Base-by-base conservation (phyloP, 2,113 vertebrate species). In the Columbina picui region DNA sequence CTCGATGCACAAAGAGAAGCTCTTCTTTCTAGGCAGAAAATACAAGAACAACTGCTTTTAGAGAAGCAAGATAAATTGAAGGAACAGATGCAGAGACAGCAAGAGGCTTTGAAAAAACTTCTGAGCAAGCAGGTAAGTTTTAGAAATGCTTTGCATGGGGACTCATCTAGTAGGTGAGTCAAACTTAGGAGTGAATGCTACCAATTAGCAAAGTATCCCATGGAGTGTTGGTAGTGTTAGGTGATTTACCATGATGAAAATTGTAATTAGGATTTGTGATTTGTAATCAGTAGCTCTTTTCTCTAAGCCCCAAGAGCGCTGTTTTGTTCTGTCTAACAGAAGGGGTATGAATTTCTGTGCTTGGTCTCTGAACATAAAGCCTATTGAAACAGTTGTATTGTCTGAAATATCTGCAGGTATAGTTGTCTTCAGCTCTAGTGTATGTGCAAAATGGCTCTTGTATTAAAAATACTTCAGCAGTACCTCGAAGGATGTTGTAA, bases 81-180 rank as follows among this genome's bases (percentile, higher is more conserved):
- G 38, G 96, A 98, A 47, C 98, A 97, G 74, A 97, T 98, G 89
- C 94, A 96, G 64, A 97, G 89, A 71, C 97, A 96, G 41, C 96
- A 97, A 77, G 97, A 98, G 57, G 96, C 90, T 27, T 81, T 98
- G 94, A 97, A 96, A 91, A 84, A 88, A 56, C 94, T 98, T 79
- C 84, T 98, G 57, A 93, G 94, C 56, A 96, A 97, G n/a, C 97
- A 97, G 96, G 99, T 99, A 95, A 73, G 85, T 43, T 87, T 94
- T 78, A 32, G 14, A 41, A 93, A 53, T 20, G 43, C 19, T 87
- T 81, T 64, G 4, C 12, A 2, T 34, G 6, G 45, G 5, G 38
- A 87, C 21, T 88, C 20, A 18, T 74, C 38, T 69, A 16, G 52
- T 29, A 78, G 27, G 12, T 70, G 45, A 77, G 43, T 85, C 30